Evolutionary conservation across 1,140 invertebrate genomes (phyloP).

Genomic region (Heliconius hewitsoni): DNA sequence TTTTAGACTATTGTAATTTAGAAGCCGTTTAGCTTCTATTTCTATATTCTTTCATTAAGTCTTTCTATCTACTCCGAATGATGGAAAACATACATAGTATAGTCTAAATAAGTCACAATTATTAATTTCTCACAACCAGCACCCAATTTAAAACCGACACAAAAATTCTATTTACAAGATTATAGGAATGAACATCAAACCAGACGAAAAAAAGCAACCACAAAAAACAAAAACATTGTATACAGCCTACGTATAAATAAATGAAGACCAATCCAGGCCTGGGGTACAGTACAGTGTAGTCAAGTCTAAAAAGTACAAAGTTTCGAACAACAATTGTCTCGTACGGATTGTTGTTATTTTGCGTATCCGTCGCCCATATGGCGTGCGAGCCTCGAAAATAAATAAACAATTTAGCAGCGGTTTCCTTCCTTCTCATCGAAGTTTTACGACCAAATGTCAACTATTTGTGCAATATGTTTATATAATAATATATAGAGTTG

Average conservation of each 20-base stretch:
- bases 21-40: no score
- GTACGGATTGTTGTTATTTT: constrained; percentile 67
- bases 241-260: constrained; percentile 46
- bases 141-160: background rate
- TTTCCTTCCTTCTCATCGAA: constrained; percentile 34
- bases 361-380: constrained; percentile 65
- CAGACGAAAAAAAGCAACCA: constrained; percentile 10
- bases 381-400: constrained; percentile 57
- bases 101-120: no score
- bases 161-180: background rate
- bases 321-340: constrained; percentile 69
- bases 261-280: constrained; percentile 32
- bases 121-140: no score
- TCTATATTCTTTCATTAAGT: no score
- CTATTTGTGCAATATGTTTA: background rate
- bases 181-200: constrained; percentile 6
- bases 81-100: no score
- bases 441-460: constrained; percentile 1
- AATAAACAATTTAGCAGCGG: constrained; percentile 40
- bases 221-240: background rate
- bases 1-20: no score
- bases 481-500: background rate
- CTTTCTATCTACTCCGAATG: no score
- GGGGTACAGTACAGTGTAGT: constrained; percentile 26
- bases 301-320: constrained; percentile 55